A percentile compares a stretch with the other conserved stretches of the same genome.
These are phyloP conservation scores for Cephus spinipes DNA, from an alignment of 2,888 invertebrate genomes.

Conservation along the genomic window DNA sequence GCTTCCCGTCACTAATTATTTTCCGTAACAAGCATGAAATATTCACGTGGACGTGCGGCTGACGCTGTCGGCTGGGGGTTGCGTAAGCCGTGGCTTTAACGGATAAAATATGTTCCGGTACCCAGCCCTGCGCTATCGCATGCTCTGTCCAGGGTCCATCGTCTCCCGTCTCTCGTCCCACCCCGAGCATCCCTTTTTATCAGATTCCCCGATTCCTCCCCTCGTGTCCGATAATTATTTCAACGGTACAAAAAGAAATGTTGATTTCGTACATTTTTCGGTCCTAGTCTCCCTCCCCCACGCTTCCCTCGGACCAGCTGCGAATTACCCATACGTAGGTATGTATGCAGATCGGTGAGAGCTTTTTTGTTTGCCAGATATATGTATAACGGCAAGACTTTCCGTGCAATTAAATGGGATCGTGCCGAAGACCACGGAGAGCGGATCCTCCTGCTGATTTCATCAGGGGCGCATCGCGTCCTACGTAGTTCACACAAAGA, in stretches of 20 bases:
- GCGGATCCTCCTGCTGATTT: neutral
- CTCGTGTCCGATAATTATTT: too few relatives aligned
- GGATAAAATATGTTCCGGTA: neutral
- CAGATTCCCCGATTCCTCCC: too few relatives aligned
- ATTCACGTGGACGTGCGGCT: conserved; percentile 30
- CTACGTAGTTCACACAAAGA: neutral
- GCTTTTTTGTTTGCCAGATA: neutral
- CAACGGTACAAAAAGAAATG: neutral
- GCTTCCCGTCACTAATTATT: conserved; percentile 55
- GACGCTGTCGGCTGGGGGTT: neutral
- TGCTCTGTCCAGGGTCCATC: neutral
- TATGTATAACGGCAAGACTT: neutral
- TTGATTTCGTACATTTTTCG: neutral
- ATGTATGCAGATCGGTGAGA: neutral
- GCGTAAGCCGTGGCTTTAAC: neutral
- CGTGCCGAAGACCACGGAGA: neutral
- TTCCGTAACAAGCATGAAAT: conserved; percentile 55
- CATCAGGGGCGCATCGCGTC: neutral
- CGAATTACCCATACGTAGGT: neutral
- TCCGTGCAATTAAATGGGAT: neutral
- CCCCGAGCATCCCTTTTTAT: too few relatives aligned
- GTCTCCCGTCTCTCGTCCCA: neutral
- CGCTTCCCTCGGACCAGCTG: neutral
- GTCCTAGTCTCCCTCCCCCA: neutral
- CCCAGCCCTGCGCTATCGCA: neutral